Base-by-base conservation (phyloP, 1,140 invertebrate species). In the Drosophila subpulchrella region DNA sequence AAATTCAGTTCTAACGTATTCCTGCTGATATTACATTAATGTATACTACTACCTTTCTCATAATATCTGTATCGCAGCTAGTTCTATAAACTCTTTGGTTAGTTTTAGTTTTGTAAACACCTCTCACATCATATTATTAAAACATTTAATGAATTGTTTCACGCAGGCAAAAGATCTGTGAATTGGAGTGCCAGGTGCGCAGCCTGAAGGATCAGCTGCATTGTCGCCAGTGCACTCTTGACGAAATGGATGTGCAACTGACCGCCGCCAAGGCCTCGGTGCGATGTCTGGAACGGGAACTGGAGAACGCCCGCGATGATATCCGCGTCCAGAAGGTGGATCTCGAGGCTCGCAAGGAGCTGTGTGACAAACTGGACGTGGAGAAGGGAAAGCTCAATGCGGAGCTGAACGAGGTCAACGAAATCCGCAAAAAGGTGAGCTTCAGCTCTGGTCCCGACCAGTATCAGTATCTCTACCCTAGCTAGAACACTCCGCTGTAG, bases 371-470 rank as follows among this genome's bases (percentile, higher is more conserved):
- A 30, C 53, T 92, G 5, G 91, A 92, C 24, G 65, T 76, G 41
- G 81, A 92, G 48, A 91, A 81, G 55, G 81, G 74, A 0, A 92
- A 91, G 55, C 71, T 92, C 0, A 90, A 92, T 58, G 91, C 88
- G 3, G 91, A 92, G 67, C 46, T 92, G 0, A 71, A 63, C 20
- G 91, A 92, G 59, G 36, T 90, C 6, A 81, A 84, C 30, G 80
- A 81, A 51, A 77, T 74, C 17, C 79, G 76, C 42, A 77, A 75
- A 32, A 89, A 92, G 81, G 91, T 92, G 60, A 88, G 66, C 55
- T 76, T 73, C 3, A 36, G 41, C 38, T 56, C 36, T 7, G 42
- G 13, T 41, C 48, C 48, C 0, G 42, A 38, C 11, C 54, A 34
- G 38, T 65, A 51, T 57, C 44, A 51, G 57, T 73, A 74, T 30